Conservation (phyloP, 23 tunicate genomes). For the Phallusia fumigata region DNA sequence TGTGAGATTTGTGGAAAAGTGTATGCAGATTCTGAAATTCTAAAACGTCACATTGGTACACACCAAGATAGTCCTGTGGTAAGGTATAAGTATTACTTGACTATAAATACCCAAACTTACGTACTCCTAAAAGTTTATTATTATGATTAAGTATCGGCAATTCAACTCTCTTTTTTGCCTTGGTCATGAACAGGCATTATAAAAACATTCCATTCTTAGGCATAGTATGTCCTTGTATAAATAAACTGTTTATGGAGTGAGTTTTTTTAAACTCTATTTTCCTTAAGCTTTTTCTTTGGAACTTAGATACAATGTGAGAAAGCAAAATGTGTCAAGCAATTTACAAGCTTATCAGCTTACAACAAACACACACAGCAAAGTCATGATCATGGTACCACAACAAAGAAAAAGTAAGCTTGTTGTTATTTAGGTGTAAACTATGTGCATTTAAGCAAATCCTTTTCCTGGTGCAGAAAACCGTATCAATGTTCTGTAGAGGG, state of each 20-base stretch:
- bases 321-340: slow-evolving; percentile 11
- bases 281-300: not conserved
- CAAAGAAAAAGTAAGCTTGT: not conserved
- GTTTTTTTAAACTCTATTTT: not conserved
- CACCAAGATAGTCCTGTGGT: slow-evolving; percentile 8
- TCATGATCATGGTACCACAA: not conserved
- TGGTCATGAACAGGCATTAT: no score
- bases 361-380: slow-evolving; percentile 21
- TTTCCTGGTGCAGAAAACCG: not conserved
- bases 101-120: no score
- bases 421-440: not conserved
- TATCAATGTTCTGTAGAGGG: slow-evolving; percentile 26
- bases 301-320: slow-evolving; percentile 18
- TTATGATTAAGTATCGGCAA: no score
- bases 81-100: no score
- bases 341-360: slow-evolving; percentile 28
- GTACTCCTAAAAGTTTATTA: no score
- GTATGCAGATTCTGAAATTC: slow-evolving; percentile 68
- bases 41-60: slow-evolving; percentile 49
- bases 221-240: no score
- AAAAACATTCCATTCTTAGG: no score
- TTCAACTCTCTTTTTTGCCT: no score
- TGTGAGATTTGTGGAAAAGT: slow-evolving; percentile 56
- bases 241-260: not conserved
- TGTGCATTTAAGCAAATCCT: not conserved